Conservation (phyloP, 2,113 vertebrate species). For the Opisthocomus hoazin region DNA sequence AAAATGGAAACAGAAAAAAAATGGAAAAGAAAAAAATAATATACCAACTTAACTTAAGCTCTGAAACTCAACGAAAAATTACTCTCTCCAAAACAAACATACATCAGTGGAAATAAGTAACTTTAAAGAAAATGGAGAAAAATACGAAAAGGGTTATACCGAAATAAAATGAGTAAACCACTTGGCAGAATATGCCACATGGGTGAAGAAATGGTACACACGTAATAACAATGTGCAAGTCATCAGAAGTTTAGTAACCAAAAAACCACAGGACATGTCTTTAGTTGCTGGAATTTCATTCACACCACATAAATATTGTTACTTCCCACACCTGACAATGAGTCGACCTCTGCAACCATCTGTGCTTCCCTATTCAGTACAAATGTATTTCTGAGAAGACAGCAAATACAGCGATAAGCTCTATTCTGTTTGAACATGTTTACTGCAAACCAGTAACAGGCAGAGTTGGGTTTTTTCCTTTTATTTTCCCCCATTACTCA, state of each 20-base stretch:
- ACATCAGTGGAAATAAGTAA: not conserved
- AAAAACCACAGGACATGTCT: not conserved
- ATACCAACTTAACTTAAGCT: constrained; percentile 34
- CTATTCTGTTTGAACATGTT: not conserved
- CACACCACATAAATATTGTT: not conserved
- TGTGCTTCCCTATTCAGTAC: not conserved
- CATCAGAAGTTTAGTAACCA: not conserved
- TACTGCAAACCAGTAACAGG: not conserved
- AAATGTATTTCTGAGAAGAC: not conserved
- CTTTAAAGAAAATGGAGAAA: constrained; percentile 23
- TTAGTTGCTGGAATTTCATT: not conserved
- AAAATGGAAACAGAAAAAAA: constrained; percentile 65
- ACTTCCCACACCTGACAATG: not conserved
- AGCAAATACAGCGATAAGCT: fast-evolving
- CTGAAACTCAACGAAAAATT: constrained; percentile 24
- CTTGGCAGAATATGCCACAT: not conserved
- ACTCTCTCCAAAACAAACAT: constrained; percentile 47
- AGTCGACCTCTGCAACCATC: not conserved
- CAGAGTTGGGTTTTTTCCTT: not conserved
- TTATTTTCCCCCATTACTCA: not conserved
- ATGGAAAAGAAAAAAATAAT: constrained; percentile 59
- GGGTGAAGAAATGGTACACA: not conserved
- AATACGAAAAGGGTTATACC: not conserved
- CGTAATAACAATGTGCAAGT: not conserved
- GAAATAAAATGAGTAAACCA: not conserved